Conservation (phyloP, 2,797 vertebrate genomes). For the Micromesistius poutassou region DNA sequence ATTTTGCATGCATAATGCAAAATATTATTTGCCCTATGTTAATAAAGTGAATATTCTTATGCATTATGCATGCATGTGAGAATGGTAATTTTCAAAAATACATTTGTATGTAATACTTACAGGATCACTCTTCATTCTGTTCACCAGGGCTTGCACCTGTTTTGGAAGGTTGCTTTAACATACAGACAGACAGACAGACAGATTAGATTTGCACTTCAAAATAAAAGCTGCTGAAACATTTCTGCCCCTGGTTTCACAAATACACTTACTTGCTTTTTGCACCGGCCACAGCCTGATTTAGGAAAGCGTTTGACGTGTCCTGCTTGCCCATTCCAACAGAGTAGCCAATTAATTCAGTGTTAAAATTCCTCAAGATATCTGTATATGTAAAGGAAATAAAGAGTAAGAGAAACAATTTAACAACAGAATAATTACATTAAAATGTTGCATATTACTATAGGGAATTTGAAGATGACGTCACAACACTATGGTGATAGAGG, state of each 20-base stretch:
- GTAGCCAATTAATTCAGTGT: constrained; percentile 71
- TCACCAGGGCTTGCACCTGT: constrained; percentile 75
- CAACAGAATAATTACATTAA: background rate
- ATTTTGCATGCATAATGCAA: background rate
- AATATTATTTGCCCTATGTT: background rate
- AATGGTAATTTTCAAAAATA: background rate
- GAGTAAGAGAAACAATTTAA: background rate
- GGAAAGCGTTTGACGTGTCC: constrained; percentile 62
- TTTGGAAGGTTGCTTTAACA: constrained; percentile 71
- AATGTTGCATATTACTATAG: too few species aligned
- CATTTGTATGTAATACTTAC: constrained; percentile 60
- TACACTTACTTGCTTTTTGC: constrained; percentile 73
- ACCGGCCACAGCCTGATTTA: constrained; percentile 86
- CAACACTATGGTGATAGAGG: too few species aligned
- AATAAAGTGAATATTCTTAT: background rate
- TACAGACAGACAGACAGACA: background rate
- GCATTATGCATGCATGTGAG: background rate
- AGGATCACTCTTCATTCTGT: constrained; percentile 79
- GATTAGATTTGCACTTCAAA: background rate
- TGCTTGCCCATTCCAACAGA: constrained; percentile 69
- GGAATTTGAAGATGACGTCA: too few species aligned
- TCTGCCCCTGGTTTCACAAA: background rate
- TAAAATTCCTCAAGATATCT: constrained; percentile 87
- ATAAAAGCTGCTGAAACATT: background rate
- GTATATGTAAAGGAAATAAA: constrained; percentile 25